Percentiles rank a stretch among this genome's conserved stretches.
Evolutionary conservation across 35 echinoderm and acorn worm genomes (phyloP).

Genomic region (Patiria miniata): DNA sequence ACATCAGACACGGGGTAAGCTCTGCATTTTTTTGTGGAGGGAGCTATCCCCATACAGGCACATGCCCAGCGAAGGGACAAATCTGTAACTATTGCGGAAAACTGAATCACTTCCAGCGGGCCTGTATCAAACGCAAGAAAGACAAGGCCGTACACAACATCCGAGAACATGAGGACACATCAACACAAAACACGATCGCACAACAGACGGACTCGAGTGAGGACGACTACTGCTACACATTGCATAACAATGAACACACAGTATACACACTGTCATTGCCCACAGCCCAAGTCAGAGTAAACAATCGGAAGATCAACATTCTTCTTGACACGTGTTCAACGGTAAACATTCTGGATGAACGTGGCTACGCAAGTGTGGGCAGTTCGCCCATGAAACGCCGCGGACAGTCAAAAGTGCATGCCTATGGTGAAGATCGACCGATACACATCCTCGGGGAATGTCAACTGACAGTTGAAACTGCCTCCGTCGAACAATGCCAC

Average conservation of each 20-base stretch:
- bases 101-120: constrained; percentile 37
- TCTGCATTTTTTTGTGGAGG: constrained; percentile 38
- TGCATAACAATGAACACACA: neutral
- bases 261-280: constrained; percentile 4
- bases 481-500: neutral
- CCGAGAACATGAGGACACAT: too few relatives aligned
- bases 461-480: neutral
- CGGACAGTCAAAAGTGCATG: neutral
- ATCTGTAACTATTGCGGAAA: constrained; percentile 39
- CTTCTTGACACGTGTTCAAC: constrained; percentile 32
- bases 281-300: constrained; percentile 16
- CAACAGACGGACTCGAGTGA: neutral
- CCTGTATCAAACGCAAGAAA: constrained; percentile 3
- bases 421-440: constrained; percentile 1
- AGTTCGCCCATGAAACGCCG: neutral
- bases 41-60: constrained; percentile 32
- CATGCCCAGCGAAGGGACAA: constrained; percentile 40
- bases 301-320: neutral
- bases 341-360: constrained; percentile 21
- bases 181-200: neutral
- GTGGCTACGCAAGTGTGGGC: neutral
- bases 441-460: constrained; percentile 12
- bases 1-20: neutral
- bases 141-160: neutral
- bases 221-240: neutral